Percentiles rank a stretch among this genome's conserved stretches.
phyloP scores from a whole-genome alignment of 2,797 vertebrate genomes.

The Meda fulgida region DNA sequence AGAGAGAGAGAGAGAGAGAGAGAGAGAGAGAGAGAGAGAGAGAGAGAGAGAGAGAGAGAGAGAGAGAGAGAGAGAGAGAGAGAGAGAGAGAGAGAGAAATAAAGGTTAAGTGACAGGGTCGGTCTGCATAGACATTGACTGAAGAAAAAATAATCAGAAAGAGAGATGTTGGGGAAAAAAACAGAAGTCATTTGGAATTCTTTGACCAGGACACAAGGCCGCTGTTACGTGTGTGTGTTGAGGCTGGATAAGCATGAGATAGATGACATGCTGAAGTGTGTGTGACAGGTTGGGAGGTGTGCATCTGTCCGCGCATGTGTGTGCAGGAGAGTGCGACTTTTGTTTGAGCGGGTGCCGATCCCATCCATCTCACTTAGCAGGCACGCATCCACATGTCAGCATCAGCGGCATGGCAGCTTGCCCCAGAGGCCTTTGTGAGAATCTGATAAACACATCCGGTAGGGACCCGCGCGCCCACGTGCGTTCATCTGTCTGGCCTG shows the following conservation, averaged over 20 bases:
- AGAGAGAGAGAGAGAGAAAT: conserved; percentile 31
- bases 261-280: conserved; percentile 60
- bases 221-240: conserved; percentile 45
- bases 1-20: conserved; percentile 33
- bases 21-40: conserved; percentile 29
- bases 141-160: conserved; percentile 31
- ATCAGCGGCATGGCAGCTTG: conserved; percentile 56
- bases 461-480: conserved; percentile 49
- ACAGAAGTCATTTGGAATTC: conserved; percentile 55
- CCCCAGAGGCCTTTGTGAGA: conserved; percentile 58
- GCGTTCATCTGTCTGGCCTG: conserved; percentile 45
- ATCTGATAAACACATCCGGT: conserved; percentile 58
- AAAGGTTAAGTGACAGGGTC: conserved; percentile 36
- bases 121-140: conserved; percentile 19
- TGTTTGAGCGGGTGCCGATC: conserved; percentile 61
- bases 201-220: conserved; percentile 55
- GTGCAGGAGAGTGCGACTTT: conserved; percentile 59
- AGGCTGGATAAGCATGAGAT: conserved; percentile 60
- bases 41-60: conserved; percentile 38
- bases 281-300: conserved; percentile 62
- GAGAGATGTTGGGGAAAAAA: conserved; percentile 25
- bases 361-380: conserved; percentile 66
- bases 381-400: conserved; percentile 57
- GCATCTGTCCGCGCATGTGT: conserved; percentile 47
- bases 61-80: conserved; percentile 33